Percentiles rank a stretch among this genome's conserved stretches.
These are phyloP conservation scores for Polydrusus tereticollis DNA, from an alignment of 2,888 invertebrate genomes.

Conservation along the genomic window DNA sequence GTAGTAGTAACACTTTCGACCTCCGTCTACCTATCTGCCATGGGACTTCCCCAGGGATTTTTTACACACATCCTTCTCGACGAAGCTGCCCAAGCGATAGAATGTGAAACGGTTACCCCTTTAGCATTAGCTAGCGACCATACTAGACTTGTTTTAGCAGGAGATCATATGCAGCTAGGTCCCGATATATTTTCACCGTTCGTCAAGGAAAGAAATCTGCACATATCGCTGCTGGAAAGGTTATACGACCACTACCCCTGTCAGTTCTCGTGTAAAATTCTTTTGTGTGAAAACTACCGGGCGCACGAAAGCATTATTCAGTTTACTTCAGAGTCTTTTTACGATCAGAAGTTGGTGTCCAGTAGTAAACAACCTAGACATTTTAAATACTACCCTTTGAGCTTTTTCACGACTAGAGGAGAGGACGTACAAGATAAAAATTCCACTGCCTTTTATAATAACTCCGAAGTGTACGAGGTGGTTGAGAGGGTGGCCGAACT, in stretches of 20 bases:
- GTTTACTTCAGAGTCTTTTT: slow-evolving; percentile 86
- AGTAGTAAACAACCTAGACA: slow-evolving; percentile 81
- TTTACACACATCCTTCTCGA: slow-evolving; percentile 88
- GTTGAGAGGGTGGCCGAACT: slow-evolving; percentile 82
- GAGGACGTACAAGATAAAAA: slow-evolving; percentile 84
- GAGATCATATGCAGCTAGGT: slow-evolving; percentile 88
- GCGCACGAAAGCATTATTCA: slow-evolving; percentile 86
- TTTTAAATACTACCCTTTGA: slow-evolving; percentile 79
- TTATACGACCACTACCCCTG: slow-evolving; percentile 81
- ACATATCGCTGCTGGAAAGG: slow-evolving; percentile 82
- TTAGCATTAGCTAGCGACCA: slow-evolving; percentile 78
- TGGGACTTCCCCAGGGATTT: slow-evolving; percentile 77
- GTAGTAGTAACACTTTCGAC: slow-evolving; percentile 86
- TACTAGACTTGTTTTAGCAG: slow-evolving; percentile 84
- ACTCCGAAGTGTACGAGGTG: slow-evolving; percentile 81
- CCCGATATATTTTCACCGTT: slow-evolving; percentile 85
- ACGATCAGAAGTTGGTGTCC: slow-evolving; percentile 81
- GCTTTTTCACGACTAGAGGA: slow-evolving; percentile 85
- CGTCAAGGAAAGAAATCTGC: slow-evolving; percentile 77
- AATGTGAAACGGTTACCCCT: slow-evolving; percentile 87
- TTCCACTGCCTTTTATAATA: slow-evolving; percentile 86
- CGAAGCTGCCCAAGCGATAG: slow-evolving; percentile 90
- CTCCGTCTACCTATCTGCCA: slow-evolving; percentile 79
- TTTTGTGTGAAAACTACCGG: slow-evolving; percentile 86
- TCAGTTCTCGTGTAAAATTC: slow-evolving; percentile 81